Evolutionary conservation across 1,140 invertebrate genomes (phyloP).

Genomic region (Cotesia glomerata): DNA sequence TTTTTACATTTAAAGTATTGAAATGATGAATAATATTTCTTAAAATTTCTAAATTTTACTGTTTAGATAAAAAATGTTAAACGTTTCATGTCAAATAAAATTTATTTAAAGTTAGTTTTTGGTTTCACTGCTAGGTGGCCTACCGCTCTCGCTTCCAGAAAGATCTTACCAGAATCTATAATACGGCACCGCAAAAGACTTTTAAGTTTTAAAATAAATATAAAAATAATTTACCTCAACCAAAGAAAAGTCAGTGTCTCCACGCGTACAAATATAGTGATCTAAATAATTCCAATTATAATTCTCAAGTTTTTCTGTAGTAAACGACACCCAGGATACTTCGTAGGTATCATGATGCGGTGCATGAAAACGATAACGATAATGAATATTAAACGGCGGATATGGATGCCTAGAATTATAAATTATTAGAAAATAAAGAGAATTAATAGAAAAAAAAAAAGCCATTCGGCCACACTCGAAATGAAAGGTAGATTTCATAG

Average conservation of each 20-base stretch:
- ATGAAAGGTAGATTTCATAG: too few relatives aligned
- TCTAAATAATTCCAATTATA: constrained; percentile 99
- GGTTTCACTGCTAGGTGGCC: too few relatives aligned
- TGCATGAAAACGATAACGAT: constrained; percentile 90
- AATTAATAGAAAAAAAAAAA: neutral
- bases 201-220: constrained; percentile 18
- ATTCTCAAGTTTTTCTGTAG: constrained; percentile 92
- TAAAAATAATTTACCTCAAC: constrained; percentile 71
- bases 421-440: neutral
- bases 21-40: too few relatives aligned
- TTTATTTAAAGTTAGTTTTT: constrained; percentile 12
- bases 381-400: constrained; percentile 88
- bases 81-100: too few relatives aligned
- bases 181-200: too few relatives aligned
- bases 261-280: constrained; percentile 92
- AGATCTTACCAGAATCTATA: too few relatives aligned
- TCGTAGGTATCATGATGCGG: constrained; percentile 93
- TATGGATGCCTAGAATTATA: constrained; percentile 82
- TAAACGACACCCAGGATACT: constrained; percentile 93
- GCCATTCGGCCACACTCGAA: too few relatives aligned
- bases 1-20: too few relatives aligned
- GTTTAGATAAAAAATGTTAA: too few relatives aligned
- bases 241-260: constrained; percentile 87
- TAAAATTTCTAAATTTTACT: too few relatives aligned
- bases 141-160: too few relatives aligned